Evolutionary conservation across 2,113 vertebrate species (phyloP).

Genomic region (Todiramphus chloris): DNA sequence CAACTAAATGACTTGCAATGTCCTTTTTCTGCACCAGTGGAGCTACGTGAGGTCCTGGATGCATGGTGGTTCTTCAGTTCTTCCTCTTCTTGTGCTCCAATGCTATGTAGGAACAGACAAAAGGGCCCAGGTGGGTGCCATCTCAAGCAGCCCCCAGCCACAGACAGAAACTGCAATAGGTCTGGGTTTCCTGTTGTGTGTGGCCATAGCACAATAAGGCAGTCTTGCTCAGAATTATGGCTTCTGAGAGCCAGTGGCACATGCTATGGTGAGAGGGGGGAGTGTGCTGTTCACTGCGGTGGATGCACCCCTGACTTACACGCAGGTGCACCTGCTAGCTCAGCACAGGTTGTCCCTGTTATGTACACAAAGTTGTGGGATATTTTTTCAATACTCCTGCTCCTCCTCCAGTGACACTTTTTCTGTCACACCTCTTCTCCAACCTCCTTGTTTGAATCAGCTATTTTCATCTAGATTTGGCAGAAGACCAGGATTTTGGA

Average conservation of each 20-base stretch:
- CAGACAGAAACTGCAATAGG: not conserved
- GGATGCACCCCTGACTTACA: not conserved
- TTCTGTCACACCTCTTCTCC: not conserved
- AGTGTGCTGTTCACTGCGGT: not conserved
- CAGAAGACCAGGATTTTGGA: not conserved
- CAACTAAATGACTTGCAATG: not conserved
- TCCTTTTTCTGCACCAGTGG: not conserved
- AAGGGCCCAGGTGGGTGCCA: fast-evolving
- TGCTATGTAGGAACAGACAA: not conserved
- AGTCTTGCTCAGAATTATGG: not conserved
- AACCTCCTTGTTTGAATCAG: not conserved
- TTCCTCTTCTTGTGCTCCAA: not conserved
- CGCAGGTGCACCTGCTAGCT: not conserved
- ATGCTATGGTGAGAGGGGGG: not conserved
- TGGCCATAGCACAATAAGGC: fast-evolving
- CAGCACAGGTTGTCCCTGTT: not conserved
- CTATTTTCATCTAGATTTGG: not conserved
- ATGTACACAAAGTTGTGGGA: not conserved
- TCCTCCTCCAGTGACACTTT: not conserved
- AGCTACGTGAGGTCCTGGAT: not conserved
- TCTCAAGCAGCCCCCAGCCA: not conserved
- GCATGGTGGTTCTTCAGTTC: not conserved
- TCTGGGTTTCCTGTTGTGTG: not conserved
- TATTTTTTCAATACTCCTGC: not conserved
- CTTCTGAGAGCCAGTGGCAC: not conserved